phyloP scores from a whole-genome alignment of 37 sponge, comb jelly and placozoan species.

The Oopsacas minuta region DNA sequence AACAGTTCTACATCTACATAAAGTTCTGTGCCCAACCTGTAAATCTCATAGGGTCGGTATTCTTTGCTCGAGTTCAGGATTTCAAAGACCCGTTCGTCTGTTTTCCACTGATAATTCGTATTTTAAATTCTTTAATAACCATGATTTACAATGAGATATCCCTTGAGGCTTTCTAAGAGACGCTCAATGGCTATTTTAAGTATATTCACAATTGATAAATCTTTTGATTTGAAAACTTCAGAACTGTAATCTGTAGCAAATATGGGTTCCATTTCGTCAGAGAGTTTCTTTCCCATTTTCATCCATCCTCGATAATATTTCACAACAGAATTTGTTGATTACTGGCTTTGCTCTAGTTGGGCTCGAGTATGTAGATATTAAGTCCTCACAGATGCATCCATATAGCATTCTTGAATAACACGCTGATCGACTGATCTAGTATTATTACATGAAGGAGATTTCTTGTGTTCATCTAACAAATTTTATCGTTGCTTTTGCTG shows the following conservation, averaged over 20 bases:
- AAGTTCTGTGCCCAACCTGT: too few species aligned
- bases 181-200: background rate
- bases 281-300: background rate
- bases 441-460: slow-evolving; percentile 1
- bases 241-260: background rate
- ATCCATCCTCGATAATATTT: background rate
- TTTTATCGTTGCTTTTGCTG: slow-evolving; percentile 6
- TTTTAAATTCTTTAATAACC: background rate
- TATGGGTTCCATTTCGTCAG: background rate
- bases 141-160: background rate
- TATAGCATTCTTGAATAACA: slow-evolving; percentile 4
- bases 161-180: background rate
- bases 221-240: background rate
- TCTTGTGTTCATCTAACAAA: background rate
- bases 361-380: slow-evolving; percentile 8
- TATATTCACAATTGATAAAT: background rate
- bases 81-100: too few species aligned
- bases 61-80: too few species aligned
- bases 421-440: background rate
- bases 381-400: background rate
- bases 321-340: slow-evolving; percentile 8
- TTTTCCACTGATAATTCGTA: background rate
- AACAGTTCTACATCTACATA: too few species aligned
- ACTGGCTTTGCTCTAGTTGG: background rate
- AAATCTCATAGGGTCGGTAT: too few species aligned